These are phyloP conservation scores for Myripristis murdjan DNA, from an alignment of 2,797 vertebrate genomes.

Conservation along the genomic window DNA sequence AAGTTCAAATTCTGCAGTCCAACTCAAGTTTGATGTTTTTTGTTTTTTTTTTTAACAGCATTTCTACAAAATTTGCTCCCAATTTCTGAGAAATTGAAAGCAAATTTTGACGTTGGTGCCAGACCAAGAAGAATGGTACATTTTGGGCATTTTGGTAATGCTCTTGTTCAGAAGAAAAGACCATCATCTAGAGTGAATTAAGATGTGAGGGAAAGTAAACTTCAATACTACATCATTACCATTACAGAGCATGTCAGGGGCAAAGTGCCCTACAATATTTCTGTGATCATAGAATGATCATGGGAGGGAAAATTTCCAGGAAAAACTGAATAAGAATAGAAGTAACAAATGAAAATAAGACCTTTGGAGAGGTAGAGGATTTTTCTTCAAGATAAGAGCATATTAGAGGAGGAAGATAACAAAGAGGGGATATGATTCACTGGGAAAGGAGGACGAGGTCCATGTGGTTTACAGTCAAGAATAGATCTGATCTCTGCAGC, in stretches of 20 bases:
- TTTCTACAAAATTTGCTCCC: too few species aligned
- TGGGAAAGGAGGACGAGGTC: neutral
- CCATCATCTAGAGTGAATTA: too few species aligned
- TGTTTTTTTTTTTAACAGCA: too few species aligned
- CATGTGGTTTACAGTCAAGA: slow-evolving; percentile 7
- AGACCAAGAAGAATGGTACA: neutral
- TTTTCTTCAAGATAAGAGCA: slow-evolving; percentile 42
- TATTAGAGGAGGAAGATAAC: slow-evolving; percentile 20
- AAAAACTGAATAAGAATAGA: slow-evolving; percentile 5
- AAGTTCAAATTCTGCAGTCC: neutral
- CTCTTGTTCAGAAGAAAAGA: too few species aligned
- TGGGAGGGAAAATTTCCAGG: neutral
- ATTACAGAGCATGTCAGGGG: slow-evolving; percentile 34
- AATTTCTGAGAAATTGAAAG: too few species aligned
- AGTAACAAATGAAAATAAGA: slow-evolving; percentile 11
- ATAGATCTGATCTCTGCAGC: slow-evolving; percentile 22
- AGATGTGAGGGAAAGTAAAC: too few species aligned
- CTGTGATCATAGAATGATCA: slow-evolving; percentile 5
- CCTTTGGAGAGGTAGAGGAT: slow-evolving; percentile 15
- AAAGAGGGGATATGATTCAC: slow-evolving; percentile 11
- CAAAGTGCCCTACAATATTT: slow-evolving; percentile 26
- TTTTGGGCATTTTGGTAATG: neutral
- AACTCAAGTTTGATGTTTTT: neutral
- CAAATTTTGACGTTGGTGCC: neutral
- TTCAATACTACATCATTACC: neutral